A percentile compares a stretch with the other conserved stretches of the same genome.
These are phyloP conservation scores for Vanessa tameamea DNA, from an alignment of 1,140 invertebrate genomes.

Conservation along the genomic window DNA sequence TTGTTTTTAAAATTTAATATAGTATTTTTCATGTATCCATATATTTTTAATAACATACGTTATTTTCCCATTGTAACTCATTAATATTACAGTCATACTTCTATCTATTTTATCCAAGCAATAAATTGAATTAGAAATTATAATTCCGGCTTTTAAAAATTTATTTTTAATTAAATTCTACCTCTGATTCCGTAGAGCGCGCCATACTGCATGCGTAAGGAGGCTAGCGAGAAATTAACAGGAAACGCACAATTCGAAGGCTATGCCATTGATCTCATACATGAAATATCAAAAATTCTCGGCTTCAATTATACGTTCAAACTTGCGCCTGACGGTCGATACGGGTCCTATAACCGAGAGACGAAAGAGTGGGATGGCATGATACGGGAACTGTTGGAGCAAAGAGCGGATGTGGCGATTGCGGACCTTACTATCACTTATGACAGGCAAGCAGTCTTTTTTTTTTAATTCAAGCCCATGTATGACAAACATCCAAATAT, in stretches of 20 bases:
- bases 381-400: slow-evolving; percentile 94
- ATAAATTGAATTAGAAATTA: too few relatives aligned
- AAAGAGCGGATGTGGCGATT: slow-evolving; percentile 95
- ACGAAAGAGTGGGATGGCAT: slow-evolving; percentile 96
- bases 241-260: slow-evolving; percentile 95
- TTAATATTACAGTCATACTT: too few relatives aligned
- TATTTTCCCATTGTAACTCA: too few relatives aligned
- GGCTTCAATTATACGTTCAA: slow-evolving; percentile 95
- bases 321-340: slow-evolving; percentile 89
- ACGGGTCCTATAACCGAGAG: slow-evolving; percentile 88
- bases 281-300: slow-evolving; percentile 92
- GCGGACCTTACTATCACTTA: slow-evolving; percentile 97
- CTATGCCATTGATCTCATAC: slow-evolving; percentile 92
- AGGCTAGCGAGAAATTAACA: slow-evolving; percentile 88
- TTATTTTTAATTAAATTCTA: too few relatives aligned
- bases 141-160: too few relatives aligned
- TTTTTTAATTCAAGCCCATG: not conserved
- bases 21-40: too few relatives aligned
- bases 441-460: slow-evolving; percentile 80
- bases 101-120: too few relatives aligned
- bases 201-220: slow-evolving; percentile 95
- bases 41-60: too few relatives aligned
- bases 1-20: too few relatives aligned
- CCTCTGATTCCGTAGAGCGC: slow-evolving; percentile 85
- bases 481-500: not conserved